Evolutionary conservation across 2,797 vertebrate genomes (phyloP).

Genomic region (Schizopygopsis malacanthus): DNA sequence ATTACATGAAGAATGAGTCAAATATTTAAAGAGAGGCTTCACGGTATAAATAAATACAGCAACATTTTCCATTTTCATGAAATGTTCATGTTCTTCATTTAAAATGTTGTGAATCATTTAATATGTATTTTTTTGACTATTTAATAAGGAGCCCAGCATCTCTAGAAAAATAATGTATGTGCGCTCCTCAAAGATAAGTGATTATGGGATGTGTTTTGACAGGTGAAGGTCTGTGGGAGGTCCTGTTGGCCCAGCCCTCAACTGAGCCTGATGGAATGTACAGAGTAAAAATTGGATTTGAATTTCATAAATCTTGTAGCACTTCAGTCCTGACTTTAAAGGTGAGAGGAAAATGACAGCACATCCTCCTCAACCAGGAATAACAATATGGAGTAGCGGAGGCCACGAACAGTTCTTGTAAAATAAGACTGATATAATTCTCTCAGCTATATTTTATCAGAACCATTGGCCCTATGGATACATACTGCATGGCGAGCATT

Average conservation of each 20-base stretch:
- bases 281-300: constrained; percentile 67
- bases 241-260: constrained; percentile 44
- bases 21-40: background rate
- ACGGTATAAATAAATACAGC: background rate
- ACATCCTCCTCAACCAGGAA: constrained; percentile 66
- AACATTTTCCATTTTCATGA: background rate
- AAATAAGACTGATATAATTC: constrained; percentile 72
- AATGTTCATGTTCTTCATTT: background rate
- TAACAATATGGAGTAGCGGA: constrained; percentile 62
- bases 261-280: constrained; percentile 34
- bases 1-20: background rate
- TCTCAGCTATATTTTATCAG: constrained; percentile 68
- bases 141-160: background rate
- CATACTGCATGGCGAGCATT: constrained; percentile 61
- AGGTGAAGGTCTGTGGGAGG: constrained; percentile 29
- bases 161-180: background rate
- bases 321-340: constrained; percentile 72
- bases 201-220: constrained; percentile 33
- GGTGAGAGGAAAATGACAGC: constrained; percentile 70
- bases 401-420: constrained; percentile 62
- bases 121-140: background rate
- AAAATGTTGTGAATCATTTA: background rate
- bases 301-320: constrained; percentile 72
- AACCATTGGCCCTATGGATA: constrained; percentile 64
- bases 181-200: no score